Evolutionary conservation across 2,888 invertebrate genomes (phyloP).

Genomic region (Sminthurinus aureus): DNA sequence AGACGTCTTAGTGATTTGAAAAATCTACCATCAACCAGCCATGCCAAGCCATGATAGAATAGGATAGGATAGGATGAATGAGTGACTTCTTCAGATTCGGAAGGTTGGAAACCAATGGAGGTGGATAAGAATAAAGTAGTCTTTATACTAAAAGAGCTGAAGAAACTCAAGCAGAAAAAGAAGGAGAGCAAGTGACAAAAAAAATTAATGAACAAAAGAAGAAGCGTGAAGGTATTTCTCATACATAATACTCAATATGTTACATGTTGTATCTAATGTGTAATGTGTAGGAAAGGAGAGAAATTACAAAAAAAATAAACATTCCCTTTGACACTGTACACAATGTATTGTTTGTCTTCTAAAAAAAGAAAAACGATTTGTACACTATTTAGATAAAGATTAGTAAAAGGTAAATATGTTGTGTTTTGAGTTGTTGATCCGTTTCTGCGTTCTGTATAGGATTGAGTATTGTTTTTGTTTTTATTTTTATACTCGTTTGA

Average conservation of each 20-base stretch:
- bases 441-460: no score
- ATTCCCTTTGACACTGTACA: slow-evolving; percentile 46
- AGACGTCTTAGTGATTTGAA: no score
- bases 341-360: slow-evolving; percentile 28
- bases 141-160: slow-evolving; percentile 22
- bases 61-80: no score
- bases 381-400: slow-evolving; percentile 35
- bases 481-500: no score
- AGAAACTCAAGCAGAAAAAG: slow-evolving; percentile 7
- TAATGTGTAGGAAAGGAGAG: slow-evolving; percentile 26
- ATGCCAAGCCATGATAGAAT: slow-evolving; percentile 21
- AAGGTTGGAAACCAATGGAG: slow-evolving; percentile 21
- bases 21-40: no score
- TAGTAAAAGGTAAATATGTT: slow-evolving; percentile 6
- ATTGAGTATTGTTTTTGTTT: no score
- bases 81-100: slow-evolving; percentile 39
- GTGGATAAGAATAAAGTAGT: slow-evolving; percentile 17
- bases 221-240: slow-evolving; percentile 51
- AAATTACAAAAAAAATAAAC: slow-evolving; percentile 43
- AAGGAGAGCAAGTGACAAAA: slow-evolving; percentile 10
- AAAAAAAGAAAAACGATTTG: slow-evolving; percentile 27
- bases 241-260: not conserved
- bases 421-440: no score
- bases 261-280: slow-evolving; percentile 9
- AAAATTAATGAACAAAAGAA: slow-evolving; percentile 44